Evolutionary conservation across 2,888 invertebrate genomes (phyloP).

Genomic region (Deilephila elpenor): DNA sequence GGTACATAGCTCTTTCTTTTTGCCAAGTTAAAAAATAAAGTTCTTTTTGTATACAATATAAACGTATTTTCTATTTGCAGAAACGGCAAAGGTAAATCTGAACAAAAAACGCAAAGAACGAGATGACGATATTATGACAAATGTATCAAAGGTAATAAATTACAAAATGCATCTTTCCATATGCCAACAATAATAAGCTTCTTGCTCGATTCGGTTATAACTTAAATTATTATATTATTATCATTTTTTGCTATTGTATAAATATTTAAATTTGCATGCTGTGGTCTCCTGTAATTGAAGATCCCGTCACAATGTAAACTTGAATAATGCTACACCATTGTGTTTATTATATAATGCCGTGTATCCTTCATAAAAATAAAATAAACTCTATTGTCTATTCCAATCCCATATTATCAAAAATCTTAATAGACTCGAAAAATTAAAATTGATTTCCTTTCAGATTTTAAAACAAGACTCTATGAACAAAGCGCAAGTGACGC

Average conservation of each 20-base stretch:
- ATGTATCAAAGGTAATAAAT: slow-evolving; percentile 20
- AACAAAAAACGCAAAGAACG: slow-evolving; percentile 68
- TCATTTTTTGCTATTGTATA: no score
- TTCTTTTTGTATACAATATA: background rate
- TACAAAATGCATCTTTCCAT: background rate
- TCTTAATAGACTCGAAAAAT: background rate
- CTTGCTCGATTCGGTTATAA: background rate
- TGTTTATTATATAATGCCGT: no score
- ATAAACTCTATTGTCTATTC: background rate
- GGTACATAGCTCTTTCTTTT: background rate
- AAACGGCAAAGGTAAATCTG: slow-evolving; percentile 44
- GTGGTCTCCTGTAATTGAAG: no score
- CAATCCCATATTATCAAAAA: background rate
- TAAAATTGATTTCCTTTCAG: slow-evolving; percentile 46
- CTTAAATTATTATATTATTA: no score
- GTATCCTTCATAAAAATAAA: no score
- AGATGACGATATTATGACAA: slow-evolving; percentile 57
- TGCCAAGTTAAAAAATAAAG: no score
- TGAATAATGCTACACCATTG: no score
- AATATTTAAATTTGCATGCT: no score
- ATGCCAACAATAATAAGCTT: no score
- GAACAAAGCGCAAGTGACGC: slow-evolving; percentile 63
- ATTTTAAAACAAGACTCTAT: slow-evolving; percentile 60
- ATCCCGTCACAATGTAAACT: no score
- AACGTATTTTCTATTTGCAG: slow-evolving; percentile 39